Evolutionary conservation across 2,113 vertebrate species (phyloP), one percentile per base, ranked within the genome.

Genomic region (Planiliza haematocheilus): DNA sequence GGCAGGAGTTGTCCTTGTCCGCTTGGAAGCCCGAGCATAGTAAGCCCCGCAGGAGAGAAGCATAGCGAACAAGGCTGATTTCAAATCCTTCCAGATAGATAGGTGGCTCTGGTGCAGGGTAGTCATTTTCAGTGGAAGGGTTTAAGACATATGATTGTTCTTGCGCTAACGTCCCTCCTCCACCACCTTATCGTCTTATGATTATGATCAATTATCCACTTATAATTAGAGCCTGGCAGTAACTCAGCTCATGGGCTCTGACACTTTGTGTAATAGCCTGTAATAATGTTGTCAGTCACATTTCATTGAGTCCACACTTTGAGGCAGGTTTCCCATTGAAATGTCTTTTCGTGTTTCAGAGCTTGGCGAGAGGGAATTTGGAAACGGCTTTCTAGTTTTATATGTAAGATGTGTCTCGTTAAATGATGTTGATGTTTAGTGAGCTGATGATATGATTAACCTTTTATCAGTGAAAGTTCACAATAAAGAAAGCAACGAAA

Each of bases 141-240:
- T 89, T 78, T 63, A 85, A 84, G 82, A 82, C 67, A 68, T 76
- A 78, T 79, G 77, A 87, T 89, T 88, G 81, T 88, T 91, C 87
- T 77, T 62, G 80, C 55, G 53, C 84, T 86, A 69, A 83, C 69
- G 30, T 83, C 63, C 77, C 86, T 86, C 77, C 79, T 82, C 79
- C 81, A 79, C 78, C 75, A 82, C 72, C 70, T 76, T 83, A 85
- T 85, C 78, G 83, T 88, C 84, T 82, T 83, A 75, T 86, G 84
- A 89, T 91, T 86, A 88, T 80, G 87, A 88, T 88, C 86, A 91
- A 87, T 92, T 91, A 91, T 89, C 81, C 83, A 84, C 74, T 89
- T 82, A 66, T 87, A 90, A 91, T 90, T 89, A 88, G 69, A 91
- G 70, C 73, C 79, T 86, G 73, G 75, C 86, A 90, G 83, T 88